Conservation (phyloP, 30 jellyfish, hydroid and myxozoan genomes). For the Nemopilema nomurai region DNA sequence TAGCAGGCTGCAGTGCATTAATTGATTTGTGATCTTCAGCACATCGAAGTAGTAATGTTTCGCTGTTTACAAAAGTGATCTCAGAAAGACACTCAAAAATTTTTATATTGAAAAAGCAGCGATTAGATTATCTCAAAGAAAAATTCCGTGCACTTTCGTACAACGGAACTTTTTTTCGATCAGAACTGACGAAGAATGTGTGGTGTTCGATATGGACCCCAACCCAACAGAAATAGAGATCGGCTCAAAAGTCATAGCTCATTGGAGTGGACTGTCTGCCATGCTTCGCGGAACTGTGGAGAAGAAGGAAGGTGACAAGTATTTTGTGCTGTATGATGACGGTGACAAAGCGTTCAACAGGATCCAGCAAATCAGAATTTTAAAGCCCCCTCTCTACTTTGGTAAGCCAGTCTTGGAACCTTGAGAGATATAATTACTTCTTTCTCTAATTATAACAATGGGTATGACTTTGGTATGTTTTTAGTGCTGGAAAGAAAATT, state of each 20-base stretch:
- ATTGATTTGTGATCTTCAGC: too few relatives aligned
- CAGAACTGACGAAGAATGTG: constrained; percentile 74
- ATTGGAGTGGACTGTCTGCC: constrained; percentile 96
- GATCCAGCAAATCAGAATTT: constrained; percentile 89
- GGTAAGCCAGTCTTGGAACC: constrained; percentile 55
- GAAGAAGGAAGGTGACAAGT: constrained; percentile 79
- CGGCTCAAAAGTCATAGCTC: constrained; percentile 97
- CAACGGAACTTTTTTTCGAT: neutral
- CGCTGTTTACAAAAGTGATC: too few relatives aligned
- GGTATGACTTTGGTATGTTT: too few relatives aligned
- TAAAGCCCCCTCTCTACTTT: constrained; percentile 95
- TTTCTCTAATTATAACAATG: too few relatives aligned
- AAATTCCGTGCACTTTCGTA: neutral
- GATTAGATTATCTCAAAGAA: neutral
- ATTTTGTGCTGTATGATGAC: constrained; percentile 91
- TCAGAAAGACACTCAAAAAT: too few relatives aligned
- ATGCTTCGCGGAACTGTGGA: constrained; percentile 88
- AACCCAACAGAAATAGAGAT: constrained; percentile 80
- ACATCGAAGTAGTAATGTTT: too few relatives aligned
- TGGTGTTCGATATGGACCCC: constrained; percentile 96
- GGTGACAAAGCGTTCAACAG: constrained; percentile 87
- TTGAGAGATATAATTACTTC: neutral
- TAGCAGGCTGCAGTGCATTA: too few relatives aligned
- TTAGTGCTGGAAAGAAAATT: too few relatives aligned
- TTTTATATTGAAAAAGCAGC: neutral